Base-by-base conservation (phyloP, 1,140 invertebrate genomes). In the Sitobion miscanthi region DNA sequence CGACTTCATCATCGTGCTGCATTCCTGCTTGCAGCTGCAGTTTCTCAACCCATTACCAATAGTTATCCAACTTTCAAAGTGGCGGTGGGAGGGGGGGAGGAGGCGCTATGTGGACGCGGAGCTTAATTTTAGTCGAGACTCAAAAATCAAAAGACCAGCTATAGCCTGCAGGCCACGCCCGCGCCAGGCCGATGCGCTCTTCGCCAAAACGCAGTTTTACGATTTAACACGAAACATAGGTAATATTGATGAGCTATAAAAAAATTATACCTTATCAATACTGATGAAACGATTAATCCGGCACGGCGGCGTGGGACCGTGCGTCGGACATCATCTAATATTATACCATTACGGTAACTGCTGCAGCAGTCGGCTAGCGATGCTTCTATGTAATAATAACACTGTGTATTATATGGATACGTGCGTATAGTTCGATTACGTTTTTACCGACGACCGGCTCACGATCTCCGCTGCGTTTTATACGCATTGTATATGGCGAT, bases 391-490 rank as follows among this genome's bases (percentile, higher is more conserved):
- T 35, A 35, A 35, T n/a, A 77, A 69, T 77, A n/a, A 77, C n/a
- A n/a, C 11, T 30, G 30, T 30, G n/a, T n/a, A n/a, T 5, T 20
- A 14, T n/a, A 69, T 14, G 30, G 62, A 69, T 25, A 57, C 52
- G 20, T 23, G 52, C 30, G 47, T 87, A 49, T 38, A 38, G 49
- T 89, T 54, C 21, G 88, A 89, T 89, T 89, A 35, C 88, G 38
- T 89, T 89, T 89, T 89, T 89, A 35, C 35, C 88, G 57, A 42
- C 88, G 88, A 57, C 88, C 88, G 52, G 35, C 88, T 57, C 21
- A 42, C 88, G 21, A 57, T 57, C 52, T 89, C 52, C 8, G 21
- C 23, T 23, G 42, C 49, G 88, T 89, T 89, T 89, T 57, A 54
- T 42, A 42, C 38, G 38, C 38, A 38, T 2, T 42, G 3, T 42